Evolutionary conservation across 2,113 vertebrate species (phyloP), one percentile per base, ranked within the genome.

Genomic region (Malurus elegans): DNA sequence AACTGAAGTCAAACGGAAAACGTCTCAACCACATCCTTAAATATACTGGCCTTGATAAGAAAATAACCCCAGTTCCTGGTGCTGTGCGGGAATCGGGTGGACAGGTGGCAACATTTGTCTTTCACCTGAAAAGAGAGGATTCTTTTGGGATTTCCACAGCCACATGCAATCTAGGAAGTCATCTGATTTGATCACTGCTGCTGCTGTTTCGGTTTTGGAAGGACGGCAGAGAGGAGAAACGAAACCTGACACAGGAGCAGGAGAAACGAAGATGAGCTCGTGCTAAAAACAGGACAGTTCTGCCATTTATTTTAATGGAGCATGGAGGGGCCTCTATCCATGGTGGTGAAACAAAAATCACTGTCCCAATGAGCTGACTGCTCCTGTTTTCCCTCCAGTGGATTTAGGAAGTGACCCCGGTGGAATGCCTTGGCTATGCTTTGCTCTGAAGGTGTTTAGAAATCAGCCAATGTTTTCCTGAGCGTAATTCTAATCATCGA

Each of bases 1-100:
- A 90, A 57, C 88, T 40, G 90, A 95, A 97, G 84, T 90, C 47
- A 97, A 96, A 93, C 89, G 93, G 96, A 97, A 96, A 94, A 83
- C 10, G n/a, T 97, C 89, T 94, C 73, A 92, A 88, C 80, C 94
- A 90, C 87, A 83, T 83, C 94, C 93, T 97, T 93, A 85, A 56
- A 88, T 76, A 66, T 5, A 26, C 72, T 54, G 61, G 53, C 34
- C 91, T 66, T 44, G 1, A 53, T 60, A 71, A 40, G 82, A 93
- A 96, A 91, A 88, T 44, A 80, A 78, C 50, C 86, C 38, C 80
- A 13, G 50, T n/a, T 31, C 58, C 71, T 34, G 90, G 16, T 57
- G 32, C 71, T 75, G 50, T 38, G 4, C 40, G 4, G 32, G n/a
- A 45, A 61, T 13, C 3, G 0, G 18, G 15, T 3, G 44, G 81